Base-by-base conservation (phyloP, 2,113 vertebrate species). In the Phylloscopus whistleri region DNA sequence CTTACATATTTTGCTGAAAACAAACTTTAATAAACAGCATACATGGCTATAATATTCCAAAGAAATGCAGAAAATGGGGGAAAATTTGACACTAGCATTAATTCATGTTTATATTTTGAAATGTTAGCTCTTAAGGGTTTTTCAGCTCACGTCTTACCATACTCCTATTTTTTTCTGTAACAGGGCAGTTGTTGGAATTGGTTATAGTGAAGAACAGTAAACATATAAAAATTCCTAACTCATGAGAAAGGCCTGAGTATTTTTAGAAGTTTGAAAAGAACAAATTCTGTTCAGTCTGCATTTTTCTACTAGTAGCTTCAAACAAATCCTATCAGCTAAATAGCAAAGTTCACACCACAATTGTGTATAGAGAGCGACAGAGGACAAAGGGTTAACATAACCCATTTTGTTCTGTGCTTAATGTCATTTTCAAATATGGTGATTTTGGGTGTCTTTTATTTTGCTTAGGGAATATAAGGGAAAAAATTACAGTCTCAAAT, bases 221-320 rank as follows among this genome's bases (percentile, higher is more conserved):
- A 92, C 96, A 97, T 78, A 75, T 91, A 96, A 91, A 95, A 95
- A 97, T 97, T 97, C 95, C 96, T 91, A 96, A 96, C 88, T 93
- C 91, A 91, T 97, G 92, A 97, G 93, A 96, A 97, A 91, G 41
- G n/a, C 49, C 60, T 60, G 89, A 87, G 74, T 98, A 97, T 97
- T 97, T 97, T 96, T 97, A 96, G 96, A 94, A 92, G 73, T 82
- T 92, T 81, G 73, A 87, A 85, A 95, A 94, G 72, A 95, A 89
- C 46, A 89, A 94, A 91, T 90, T 90, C 83, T 91, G 17, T 86
- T 68, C 73, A 49, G 67, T 77, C 52, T 59, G n/a, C 20, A 59
- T 92, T 86, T 90, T 91, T 90, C 58, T 75, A 33, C 69, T 35
- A 79, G 24, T 7, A 62, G 16, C 28, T 84, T 91, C 55, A 84